Conservation (phyloP, 2,113 vertebrate species). For the Ammospiza caudacuta region DNA sequence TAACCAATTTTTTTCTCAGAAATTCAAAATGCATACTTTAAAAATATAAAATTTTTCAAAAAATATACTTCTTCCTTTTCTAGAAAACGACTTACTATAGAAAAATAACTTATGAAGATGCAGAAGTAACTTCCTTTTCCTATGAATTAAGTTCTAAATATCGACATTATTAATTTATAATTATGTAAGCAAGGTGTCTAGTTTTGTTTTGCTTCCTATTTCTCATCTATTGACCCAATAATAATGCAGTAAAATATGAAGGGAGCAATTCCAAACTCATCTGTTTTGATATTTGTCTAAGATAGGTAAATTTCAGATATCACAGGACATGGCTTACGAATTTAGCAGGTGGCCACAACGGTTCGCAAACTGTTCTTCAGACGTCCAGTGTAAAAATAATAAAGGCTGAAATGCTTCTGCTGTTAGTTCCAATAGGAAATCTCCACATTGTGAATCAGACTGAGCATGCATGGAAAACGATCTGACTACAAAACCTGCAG, state of each 20-base stretch:
- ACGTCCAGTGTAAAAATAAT: neutral
- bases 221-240: neutral
- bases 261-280: neutral
- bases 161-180: neutral
- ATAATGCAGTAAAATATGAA: neutral
- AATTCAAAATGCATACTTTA: neutral
- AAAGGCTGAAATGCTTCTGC: neutral
- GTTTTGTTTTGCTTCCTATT: neutral
- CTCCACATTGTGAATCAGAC: neutral
- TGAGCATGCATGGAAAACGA: neutral
- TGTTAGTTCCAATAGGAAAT: neutral
- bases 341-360: accelerated
- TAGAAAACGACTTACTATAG: neutral
- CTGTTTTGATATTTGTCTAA: neutral
- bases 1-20: neutral
- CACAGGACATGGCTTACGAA: neutral
- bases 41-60: neutral
- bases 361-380: neutral
- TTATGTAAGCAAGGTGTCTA: neutral
- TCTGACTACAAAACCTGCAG: neutral
- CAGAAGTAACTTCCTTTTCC: neutral
- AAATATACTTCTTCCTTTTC: neutral
- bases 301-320: neutral
- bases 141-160: neutral
- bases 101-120: neutral